Conservation (phyloP, 2,888 invertebrate genomes). For the Criorhina ranunculi region DNA sequence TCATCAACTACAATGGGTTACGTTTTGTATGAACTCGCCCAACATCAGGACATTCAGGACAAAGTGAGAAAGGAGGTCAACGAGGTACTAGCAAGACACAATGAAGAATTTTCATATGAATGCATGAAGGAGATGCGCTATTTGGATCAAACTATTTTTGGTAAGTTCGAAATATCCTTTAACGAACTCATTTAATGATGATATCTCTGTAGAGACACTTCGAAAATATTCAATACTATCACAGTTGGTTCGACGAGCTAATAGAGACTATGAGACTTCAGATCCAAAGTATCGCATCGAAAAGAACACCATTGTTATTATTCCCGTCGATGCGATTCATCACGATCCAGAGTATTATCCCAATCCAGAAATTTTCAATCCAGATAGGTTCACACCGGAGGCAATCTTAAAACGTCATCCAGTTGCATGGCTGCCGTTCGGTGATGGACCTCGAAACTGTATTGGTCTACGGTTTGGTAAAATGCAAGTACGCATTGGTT, state of each 20-base stretch:
- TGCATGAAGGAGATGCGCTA: slow-evolving; percentile 81
- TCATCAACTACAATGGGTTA: slow-evolving; percentile 87
- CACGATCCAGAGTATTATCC: slow-evolving; percentile 83
- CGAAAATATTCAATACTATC: slow-evolving; percentile 86
- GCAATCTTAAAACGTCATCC: slow-evolving; percentile 79
- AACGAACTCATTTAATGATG: not conserved
- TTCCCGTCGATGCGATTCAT: slow-evolving; percentile 84
- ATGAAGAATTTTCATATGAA: slow-evolving; percentile 80
- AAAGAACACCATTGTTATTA: slow-evolving; percentile 84
- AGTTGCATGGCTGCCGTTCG: slow-evolving; percentile 81
- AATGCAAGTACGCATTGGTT: slow-evolving; percentile 80
- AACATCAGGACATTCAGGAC: slow-evolving; percentile 80
- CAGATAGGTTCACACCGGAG: slow-evolving; percentile 83
- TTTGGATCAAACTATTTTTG: slow-evolving; percentile 80
- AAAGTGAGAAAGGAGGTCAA: slow-evolving; percentile 79
- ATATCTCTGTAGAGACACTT: slow-evolving; percentile 84
- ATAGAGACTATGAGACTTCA: slow-evolving; percentile 66
- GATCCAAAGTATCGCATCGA: slow-evolving; percentile 85
- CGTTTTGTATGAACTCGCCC: slow-evolving; percentile 81
- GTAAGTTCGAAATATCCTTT: slow-evolving; percentile 73
- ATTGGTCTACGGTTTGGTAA: slow-evolving; percentile 82
- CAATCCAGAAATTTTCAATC: slow-evolving; percentile 84
- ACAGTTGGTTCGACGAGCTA: slow-evolving; percentile 69
- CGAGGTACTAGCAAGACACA: slow-evolving; percentile 52
- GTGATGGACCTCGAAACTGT: slow-evolving; percentile 82